Base-by-base conservation (phyloP, 2,113 vertebrate genomes). In the Forbesichthys papilliferus region DNA sequence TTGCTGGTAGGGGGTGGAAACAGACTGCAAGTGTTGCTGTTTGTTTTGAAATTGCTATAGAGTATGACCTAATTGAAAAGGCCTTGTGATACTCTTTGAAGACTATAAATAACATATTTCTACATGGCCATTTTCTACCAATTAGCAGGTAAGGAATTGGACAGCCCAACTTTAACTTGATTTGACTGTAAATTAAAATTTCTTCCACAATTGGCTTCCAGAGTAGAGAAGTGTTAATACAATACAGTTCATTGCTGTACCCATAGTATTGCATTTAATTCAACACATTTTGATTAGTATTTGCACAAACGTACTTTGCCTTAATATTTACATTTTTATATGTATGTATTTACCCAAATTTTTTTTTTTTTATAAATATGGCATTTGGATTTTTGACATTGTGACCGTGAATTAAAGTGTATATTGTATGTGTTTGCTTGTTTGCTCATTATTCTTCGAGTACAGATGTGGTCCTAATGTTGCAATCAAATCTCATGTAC, bases 181-280 rank as follows among this genome's bases (percentile, higher is more conserved):
- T 62, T 69, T 58, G 33, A 48, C n/a, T 71, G 0, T 61, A 57
- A 66, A 71, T 63, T 71, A 47, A 73, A 18, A 54, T 55, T 70
- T 68, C 9, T 73, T 62, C 11, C 42, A 20, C 49, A 46, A 73
- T 69, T 61, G 49, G 55, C 58, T n/a, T 52, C 12, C n/a, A 59
- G 11, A 70, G 48, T 55, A 68, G 54, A 60, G 69, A 64, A 59
- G 71, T 75, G 82, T 80, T 79, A 59, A 27, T 61, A 66, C 47
- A 14, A 27, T 63, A 66, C 47, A 14, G n/a, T 59, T 20, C 72
- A 56, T 14, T 5, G 3, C 48, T 11, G 16, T 57, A 14, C 10
- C 11, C 14, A 42, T 10, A 1, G 47, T 63, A 47, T 14, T 54
- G 9, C 55, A n/a, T 20, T 54, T 13, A 3, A 54, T 5, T 5